Base-by-base conservation (phyloP, 2,888 invertebrate genomes). In the Cyrtodaria siliqua region DNA sequence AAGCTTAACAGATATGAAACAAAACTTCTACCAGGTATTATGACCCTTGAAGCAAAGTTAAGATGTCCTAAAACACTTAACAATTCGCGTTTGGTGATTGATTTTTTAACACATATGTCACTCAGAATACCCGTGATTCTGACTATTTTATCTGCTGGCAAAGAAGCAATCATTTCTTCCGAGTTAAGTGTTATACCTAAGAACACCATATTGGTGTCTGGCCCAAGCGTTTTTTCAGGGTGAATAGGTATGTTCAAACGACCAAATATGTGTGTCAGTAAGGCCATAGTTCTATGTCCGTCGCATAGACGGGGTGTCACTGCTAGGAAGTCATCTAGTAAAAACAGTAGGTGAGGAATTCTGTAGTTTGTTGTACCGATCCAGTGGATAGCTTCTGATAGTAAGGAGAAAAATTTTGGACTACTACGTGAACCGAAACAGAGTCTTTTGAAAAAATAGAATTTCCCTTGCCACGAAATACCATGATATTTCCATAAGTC, bases 111-210 rank as follows among this genome's bases (percentile, higher is more conserved):
- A n/a, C n/a, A n/a, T n/a, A n/a, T n/a, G n/a, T n/a, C n/a, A n/a
- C n/a, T n/a, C n/a, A 80, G 12, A 24, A 59, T 33, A n/a, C 12
- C 2, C 23, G 16, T 23, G n/a, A 80, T 79, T 29, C 75, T 24
- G 14, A 27, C 50, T 6, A 72, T 24, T 20, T 44, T 44, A 18
- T 44, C 44, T 16, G n/a, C 20, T 18, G 44, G 44, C 16, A 44
- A 20, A 16, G 44, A 16, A 18, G 44, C n/a, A n/a, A 66, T 40
- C 60, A 80, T 72, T 29, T 67, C 50, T 12, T 42, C 50, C 16
- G 82, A 57, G 59, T 85, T 81, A 8, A 83, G 33, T 29, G 77
- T 71, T 23, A 82, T 59, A 33, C 68, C 83, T 9, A 81, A 47
- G 29, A 72, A 83, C 49, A 71, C 75, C n/a, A 81, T 18, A 23